Percentiles rank a stretch among this genome's conserved stretches.
These are phyloP conservation scores for Theretra japonica DNA, from an alignment of 2,888 invertebrate species.

Conservation along the genomic window DNA sequence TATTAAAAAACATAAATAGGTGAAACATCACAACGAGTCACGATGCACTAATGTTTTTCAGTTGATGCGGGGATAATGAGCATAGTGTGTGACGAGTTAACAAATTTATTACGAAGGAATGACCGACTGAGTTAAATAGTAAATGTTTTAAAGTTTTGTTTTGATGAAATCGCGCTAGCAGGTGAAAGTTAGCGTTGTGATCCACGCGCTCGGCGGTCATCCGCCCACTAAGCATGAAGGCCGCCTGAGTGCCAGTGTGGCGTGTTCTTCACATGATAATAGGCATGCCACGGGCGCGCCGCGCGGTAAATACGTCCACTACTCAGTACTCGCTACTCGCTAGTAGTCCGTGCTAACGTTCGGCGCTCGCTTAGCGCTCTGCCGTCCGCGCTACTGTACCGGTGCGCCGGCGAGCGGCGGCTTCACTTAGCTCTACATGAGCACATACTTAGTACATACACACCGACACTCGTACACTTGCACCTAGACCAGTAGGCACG, in stretches of 20 bases:
- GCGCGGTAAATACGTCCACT: background rate
- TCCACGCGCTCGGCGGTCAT: constrained; percentile 61
- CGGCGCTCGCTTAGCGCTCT: no score
- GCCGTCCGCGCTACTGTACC: no score
- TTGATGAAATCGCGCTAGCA: constrained; percentile 58
- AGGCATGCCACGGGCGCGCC: constrained; percentile 38
- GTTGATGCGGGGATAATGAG: background rate
- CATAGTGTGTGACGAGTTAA: constrained; percentile 19
- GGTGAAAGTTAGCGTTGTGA: constrained; percentile 71
- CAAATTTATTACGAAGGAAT: constrained; percentile 43
- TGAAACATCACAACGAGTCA: constrained; percentile 40
- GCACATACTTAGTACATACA: no score
- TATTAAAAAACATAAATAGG: constrained; percentile 41
- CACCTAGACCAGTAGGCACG: no score
- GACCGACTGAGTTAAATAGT: constrained; percentile 33
- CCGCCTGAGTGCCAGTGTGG: constrained; percentile 49
- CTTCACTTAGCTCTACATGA: no score
- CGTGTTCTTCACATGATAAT: constrained; percentile 35
- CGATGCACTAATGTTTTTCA: constrained; percentile 34
- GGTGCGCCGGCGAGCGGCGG: no score
- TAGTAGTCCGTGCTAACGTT: no score
- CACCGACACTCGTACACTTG: no score
- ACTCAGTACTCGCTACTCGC: background rate
- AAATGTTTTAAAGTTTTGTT: constrained; percentile 56
- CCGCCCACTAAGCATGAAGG: constrained; percentile 79